These are phyloP conservation scores for Calcarius lapponicus DNA, from an alignment of 2,797 vertebrate genomes.

Conservation along the genomic window DNA sequence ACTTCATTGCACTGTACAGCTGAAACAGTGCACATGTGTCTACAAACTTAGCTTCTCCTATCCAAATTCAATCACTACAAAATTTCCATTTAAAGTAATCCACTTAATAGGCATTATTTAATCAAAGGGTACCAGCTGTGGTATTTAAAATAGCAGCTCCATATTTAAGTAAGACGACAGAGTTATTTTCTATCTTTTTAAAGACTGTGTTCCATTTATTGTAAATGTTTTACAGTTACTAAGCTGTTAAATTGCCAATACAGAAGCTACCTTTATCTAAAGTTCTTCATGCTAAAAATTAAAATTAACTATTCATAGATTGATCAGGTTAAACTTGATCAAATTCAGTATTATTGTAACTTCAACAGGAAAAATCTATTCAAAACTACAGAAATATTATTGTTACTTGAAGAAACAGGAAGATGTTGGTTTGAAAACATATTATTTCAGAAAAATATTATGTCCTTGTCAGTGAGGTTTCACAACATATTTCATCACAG, in stretches of 20 bases:
- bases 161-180: neutral
- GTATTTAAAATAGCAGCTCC: neutral
- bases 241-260: neutral
- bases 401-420: neutral
- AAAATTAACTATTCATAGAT: neutral
- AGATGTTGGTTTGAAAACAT: neutral
- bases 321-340: neutral
- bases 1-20: neutral
- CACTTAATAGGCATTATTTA: neutral
- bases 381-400: neutral
- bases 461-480: neutral
- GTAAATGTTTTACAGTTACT: neutral
- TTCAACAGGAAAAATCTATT: neutral
- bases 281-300: neutral
- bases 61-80: neutral
- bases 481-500: neutral
- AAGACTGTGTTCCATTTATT: neutral
- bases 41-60: neutral
- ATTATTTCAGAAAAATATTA: neutral
- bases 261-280: neutral
- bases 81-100: neutral
- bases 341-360: neutral
- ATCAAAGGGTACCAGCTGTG: neutral
- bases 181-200: neutral
- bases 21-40: neutral